phyloP scores from a whole-genome alignment of 2,888 invertebrate genomes.

The Limnephilus rhombicus region DNA sequence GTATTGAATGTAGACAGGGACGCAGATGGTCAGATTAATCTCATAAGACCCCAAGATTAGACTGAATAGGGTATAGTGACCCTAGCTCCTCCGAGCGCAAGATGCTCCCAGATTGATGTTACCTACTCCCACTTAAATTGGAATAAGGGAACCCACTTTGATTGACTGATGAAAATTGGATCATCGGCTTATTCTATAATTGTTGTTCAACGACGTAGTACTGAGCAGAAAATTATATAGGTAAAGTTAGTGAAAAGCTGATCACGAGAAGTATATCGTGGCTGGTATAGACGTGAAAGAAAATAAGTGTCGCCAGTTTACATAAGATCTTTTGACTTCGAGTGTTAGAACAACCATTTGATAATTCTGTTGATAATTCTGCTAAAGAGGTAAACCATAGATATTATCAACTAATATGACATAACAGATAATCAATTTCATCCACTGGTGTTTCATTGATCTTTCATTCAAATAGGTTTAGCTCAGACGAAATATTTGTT shows the following conservation, averaged over 20 bases:
- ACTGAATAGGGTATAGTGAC: constrained; percentile 25
- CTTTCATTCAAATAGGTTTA: too few species aligned
- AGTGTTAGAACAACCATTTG: too few species aligned
- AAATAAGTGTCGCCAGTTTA: too few species aligned
- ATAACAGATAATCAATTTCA: too few species aligned
- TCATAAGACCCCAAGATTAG: constrained; percentile 26
- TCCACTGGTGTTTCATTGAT: too few species aligned
- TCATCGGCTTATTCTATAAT: background rate
- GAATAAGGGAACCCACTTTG: background rate
- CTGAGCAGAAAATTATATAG: background rate
- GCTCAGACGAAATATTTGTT: too few species aligned
- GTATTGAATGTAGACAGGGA: constrained; percentile 27
- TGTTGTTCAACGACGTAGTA: background rate
- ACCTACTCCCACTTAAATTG: background rate
- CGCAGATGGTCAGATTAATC: constrained; percentile 41
- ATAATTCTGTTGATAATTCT: too few species aligned
- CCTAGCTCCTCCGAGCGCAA: background rate
- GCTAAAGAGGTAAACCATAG: too few species aligned
- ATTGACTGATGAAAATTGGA: background rate
- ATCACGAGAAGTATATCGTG: too few species aligned
- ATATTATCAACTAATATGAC: too few species aligned
- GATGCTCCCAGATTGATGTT: background rate
- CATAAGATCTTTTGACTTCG: too few species aligned
- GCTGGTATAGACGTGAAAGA: too few species aligned
- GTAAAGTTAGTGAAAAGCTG: background rate